phyloP scores from a whole-genome alignment of 2,113 vertebrate species.

The Helogale parvula region DNA sequence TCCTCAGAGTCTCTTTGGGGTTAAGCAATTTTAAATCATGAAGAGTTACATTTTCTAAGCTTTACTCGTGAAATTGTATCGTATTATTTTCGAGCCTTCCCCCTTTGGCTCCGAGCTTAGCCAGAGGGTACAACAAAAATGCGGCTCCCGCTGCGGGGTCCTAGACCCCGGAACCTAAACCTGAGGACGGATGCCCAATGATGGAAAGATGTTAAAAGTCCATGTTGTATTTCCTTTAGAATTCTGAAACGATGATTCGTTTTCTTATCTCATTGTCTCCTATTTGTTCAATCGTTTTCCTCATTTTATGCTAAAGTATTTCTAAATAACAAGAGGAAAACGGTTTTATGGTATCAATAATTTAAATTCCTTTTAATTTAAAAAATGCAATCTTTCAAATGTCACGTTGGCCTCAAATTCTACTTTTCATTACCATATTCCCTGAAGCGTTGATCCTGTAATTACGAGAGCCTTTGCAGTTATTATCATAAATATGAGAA shows the following conservation, averaged over 20 bases:
- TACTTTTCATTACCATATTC: background rate
- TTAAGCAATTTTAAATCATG: background rate
- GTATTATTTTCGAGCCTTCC: constrained; percentile 9
- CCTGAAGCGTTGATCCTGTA: background rate
- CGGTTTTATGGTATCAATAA: background rate
- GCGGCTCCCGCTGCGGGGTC: background rate
- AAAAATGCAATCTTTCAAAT: background rate
- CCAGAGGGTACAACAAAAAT: background rate
- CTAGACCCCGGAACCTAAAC: background rate
- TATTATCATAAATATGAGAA: rapidly evolving
- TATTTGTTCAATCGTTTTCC: background rate
- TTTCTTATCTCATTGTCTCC: background rate
- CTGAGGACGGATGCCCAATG: background rate
- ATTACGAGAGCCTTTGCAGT: background rate
- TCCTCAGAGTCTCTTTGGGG: background rate
- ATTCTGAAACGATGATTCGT: background rate
- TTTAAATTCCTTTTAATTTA: constrained; percentile 7
- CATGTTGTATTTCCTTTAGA: background rate
- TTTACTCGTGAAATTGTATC: background rate
- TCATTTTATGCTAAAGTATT: constrained; percentile 20
- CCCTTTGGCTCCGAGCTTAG: background rate
- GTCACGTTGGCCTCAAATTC: background rate
- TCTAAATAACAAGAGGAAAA: background rate
- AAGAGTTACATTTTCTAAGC: background rate
- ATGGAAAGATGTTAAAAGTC: background rate